Evolutionary conservation across 2,113 vertebrate species (phyloP).

Genomic region (Larimichthys polyactis): DNA sequence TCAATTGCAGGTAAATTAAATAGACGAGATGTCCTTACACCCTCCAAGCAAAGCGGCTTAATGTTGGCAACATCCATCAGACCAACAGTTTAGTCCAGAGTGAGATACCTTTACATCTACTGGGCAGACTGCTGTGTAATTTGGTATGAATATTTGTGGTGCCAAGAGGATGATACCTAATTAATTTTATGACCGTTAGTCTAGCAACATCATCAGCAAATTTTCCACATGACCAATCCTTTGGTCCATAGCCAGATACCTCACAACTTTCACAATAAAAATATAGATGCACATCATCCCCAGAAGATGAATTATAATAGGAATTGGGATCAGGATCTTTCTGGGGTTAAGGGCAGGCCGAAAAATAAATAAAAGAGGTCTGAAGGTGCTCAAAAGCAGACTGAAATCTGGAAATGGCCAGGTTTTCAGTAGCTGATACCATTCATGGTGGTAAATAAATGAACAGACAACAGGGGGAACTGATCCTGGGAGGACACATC

Average conservation of each 20-base stretch:
- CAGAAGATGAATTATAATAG: background rate
- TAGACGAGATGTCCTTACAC: background rate
- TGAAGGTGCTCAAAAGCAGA: background rate
- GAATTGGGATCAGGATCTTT: background rate
- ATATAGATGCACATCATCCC: background rate
- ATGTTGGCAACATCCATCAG: background rate
- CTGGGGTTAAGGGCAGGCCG: background rate
- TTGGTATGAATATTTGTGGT: background rate
- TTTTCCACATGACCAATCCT: background rate
- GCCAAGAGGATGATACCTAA: background rate
- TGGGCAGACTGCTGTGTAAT: background rate
- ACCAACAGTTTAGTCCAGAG: background rate
- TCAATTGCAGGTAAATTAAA: background rate
- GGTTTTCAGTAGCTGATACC: too few species aligned
- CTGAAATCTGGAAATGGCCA: background rate
- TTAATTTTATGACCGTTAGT: background rate
- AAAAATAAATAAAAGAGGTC: background rate
- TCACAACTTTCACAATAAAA: background rate
- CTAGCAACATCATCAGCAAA: background rate
- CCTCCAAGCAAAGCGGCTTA: too few species aligned
- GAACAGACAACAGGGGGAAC: background rate
- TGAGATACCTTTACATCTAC: background rate
- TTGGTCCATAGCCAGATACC: background rate
- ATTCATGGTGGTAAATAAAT: background rate
- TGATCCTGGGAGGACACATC: background rate